Base-by-base conservation (phyloP, 2,797 vertebrate species). In the Acipenser oxyrinchus region DNA sequence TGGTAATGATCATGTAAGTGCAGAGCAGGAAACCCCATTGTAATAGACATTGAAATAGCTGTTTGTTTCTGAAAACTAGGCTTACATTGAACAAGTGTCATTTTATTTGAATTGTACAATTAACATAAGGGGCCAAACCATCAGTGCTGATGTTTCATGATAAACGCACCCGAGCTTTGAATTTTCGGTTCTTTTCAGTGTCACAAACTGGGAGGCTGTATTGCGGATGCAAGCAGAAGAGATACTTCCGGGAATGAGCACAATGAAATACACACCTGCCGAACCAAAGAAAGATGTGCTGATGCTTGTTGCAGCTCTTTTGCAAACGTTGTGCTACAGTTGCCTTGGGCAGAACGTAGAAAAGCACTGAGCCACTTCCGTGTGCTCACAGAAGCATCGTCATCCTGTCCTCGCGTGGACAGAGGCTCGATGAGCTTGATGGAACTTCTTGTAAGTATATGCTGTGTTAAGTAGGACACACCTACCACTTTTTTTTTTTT, bases 391-490 rank as follows among this genome's bases (percentile, higher is more conserved):
- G 86, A 89, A 74, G 78, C 76, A n/a, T 86, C 84, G 60, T 69
- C 83, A 60, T 69, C 83, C 60, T 83, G 78, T 78, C 80, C 84
- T 9, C 87, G 88, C 69, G 77, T 81, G 6, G 87, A 86, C 78
- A 87, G 83, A 82, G 83, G 86, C 78, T 78, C 81, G 76, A 94
- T 93, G 79, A 96, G 89, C 81, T 90, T 97, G 75, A 87, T 86
- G 79, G 92, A 96, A 81, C 91, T 97, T 72, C 91, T 97, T 80
- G 96, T 99, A 79, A 93, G 94, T 94, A 73, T 64, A 7, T 55
- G 13, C 2, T 15, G 7, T 48, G 23, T 37, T 37, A 37, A 37
- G 23, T 37, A 37, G 23, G 23, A 37, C 23, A 37, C 23, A 37
- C 23, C 4, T 37, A 37, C 2, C 23, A 37, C 23, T 1, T 37